Evolutionary conservation across 2,888 invertebrate species (phyloP).

Genomic region (Timandra comae): DNA sequence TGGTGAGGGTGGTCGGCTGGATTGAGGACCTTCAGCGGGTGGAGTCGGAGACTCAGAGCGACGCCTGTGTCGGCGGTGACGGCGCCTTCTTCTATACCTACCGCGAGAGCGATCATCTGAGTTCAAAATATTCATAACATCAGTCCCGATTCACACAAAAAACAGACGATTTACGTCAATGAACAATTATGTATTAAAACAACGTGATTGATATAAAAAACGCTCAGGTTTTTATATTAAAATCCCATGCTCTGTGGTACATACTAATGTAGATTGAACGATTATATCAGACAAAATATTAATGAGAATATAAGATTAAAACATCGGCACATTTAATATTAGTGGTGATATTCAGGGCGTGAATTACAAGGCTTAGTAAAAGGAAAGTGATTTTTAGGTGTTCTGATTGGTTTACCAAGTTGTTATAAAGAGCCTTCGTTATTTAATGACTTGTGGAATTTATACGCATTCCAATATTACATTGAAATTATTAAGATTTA

Average conservation of each 20-base stretch:
- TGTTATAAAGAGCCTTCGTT: slow-evolving; percentile 2
- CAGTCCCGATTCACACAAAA: no score
- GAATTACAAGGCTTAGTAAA: slow-evolving; percentile 47
- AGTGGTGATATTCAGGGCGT: slow-evolving; percentile 50
- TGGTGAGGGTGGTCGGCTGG: slow-evolving; percentile 10
- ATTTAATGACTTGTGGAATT: no score
- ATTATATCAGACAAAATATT: no score
- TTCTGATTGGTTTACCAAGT: slow-evolving; percentile 11
- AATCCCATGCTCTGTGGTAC: no score
- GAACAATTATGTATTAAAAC: no score
- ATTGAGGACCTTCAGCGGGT: not conserved
- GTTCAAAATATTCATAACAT: slow-evolving; percentile 9
- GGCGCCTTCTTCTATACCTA: slow-evolving; percentile 13
- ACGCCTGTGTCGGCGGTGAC: slow-evolving; percentile 7
- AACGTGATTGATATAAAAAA: no score
- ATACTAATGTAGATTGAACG: no score
- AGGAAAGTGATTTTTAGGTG: slow-evolving; percentile 28
- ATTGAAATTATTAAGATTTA: no score
- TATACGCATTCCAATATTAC: no score
- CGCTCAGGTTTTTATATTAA: no score
- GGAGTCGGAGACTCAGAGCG: slow-evolving; percentile 5
- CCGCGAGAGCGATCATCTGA: slow-evolving; percentile 17
- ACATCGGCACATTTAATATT: not conserved
- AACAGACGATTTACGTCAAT: no score
- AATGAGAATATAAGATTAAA: not conserved